These are phyloP conservation scores for Arenicola marina DNA, from an alignment of 2,888 invertebrate species.

Conservation along the genomic window DNA sequence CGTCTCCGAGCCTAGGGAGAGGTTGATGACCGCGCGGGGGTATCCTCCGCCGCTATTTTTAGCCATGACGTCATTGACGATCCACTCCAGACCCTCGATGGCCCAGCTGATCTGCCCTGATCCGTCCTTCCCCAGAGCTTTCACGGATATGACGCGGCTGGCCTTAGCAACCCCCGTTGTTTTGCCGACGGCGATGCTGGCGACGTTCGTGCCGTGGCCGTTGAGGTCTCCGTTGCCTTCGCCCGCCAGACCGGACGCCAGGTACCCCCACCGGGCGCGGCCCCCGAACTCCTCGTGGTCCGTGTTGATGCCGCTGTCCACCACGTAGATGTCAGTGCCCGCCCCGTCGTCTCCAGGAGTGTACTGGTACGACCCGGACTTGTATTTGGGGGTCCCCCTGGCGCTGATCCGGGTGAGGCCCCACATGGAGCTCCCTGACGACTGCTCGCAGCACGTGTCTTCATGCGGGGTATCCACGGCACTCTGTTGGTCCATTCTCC, in stretches of 20 bases:
- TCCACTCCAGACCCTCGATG: constrained; percentile 11
- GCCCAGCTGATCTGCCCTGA: not conserved
- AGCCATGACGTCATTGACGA: not conserved
- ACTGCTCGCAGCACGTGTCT: no score
- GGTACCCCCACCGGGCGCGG: not conserved
- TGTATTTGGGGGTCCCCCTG: not conserved
- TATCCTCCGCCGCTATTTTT: no score
- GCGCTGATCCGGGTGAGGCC: not conserved
- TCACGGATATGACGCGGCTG: constrained; percentile 14
- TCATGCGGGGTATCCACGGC: no score
- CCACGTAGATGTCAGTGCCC: constrained; percentile 15
- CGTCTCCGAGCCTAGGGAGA: no score
- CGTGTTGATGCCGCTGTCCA: constrained; percentile 15
- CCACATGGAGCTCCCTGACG: no score
- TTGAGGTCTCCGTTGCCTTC: constrained; percentile 11
- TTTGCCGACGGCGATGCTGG: constrained; percentile 11
- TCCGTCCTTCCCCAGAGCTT: constrained; percentile 18
- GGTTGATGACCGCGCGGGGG: no score
- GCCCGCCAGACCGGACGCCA: not conserved
- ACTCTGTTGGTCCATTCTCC: no score
- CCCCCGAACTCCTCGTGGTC: constrained; percentile 15
- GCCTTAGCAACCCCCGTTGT: constrained; percentile 19
- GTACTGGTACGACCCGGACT: not conserved
- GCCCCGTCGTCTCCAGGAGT: constrained; percentile 5
- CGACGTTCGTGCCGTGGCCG: constrained; percentile 11